Base-by-base conservation (phyloP, 1,140 invertebrate genomes). In the Vollenhovia emeryi region DNA sequence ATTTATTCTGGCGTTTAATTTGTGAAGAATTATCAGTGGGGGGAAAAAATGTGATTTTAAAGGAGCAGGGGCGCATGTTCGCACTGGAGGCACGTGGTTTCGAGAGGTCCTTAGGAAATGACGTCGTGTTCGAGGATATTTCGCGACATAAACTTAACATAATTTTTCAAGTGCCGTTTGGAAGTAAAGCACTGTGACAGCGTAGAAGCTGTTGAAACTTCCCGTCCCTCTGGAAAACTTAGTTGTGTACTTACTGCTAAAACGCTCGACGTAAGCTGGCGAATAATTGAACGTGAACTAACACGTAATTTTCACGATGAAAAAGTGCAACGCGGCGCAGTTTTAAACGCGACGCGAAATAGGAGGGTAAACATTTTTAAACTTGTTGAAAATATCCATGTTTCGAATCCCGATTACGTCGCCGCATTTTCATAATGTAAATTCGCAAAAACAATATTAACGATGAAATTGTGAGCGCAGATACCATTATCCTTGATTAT, bases 271-370 rank as follows among this genome's bases (percentile, higher is more conserved):
- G 50, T 40, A 80, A 68, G 30, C 78, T 43, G 24, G 50, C 78
- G 64, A 82, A 82, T 82, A 82, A 82, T 73, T 71, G 66, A 82
- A 82, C 78, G 13, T 73, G 78, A 82, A 57, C 78, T 52, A 82
- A 73, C 78, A 57, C 78, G 78, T 82, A 82, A 82, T 82, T 73
- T 80, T 80, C 24, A 36, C 64, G 78, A 57, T 80, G 68, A 80
- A 80, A 80, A 80, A 40, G 64, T 64, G 78, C 64, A 69, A 71
- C 40, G 66, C 21, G 15, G 66, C 50, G 11, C 45, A 40, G 30
- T 71, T 73, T 57, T 71, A 45, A 71, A 30, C 36, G 64, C 15
- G 18, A 59, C 11, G 36, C 24, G 50, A 45, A 71, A 68, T 52
- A 36, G 40, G 21, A 66, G 60, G 27, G 59, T 18, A 36, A 50